These are phyloP conservation scores for Cheilosia variabilis DNA, from an alignment of 2,888 invertebrate species.

Conservation along the genomic window DNA sequence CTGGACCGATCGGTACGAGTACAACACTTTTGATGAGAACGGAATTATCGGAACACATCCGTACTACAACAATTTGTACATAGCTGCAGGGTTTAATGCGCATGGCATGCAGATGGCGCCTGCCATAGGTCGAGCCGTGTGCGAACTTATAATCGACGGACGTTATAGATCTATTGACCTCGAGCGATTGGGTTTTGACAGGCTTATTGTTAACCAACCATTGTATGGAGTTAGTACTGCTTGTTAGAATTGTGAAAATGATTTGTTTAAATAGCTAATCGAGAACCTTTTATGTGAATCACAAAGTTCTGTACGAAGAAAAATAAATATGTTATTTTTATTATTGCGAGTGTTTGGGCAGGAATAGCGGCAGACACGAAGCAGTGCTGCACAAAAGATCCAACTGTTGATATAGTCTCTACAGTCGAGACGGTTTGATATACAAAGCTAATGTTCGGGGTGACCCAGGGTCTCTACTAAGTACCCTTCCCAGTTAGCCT, in stretches of 20 bases:
- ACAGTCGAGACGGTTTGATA: too few relatives aligned
- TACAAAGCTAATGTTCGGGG: too few relatives aligned
- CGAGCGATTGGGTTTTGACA: slow-evolving; percentile 90
- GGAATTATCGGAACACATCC: slow-evolving; percentile 96
- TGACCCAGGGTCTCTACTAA: too few relatives aligned
- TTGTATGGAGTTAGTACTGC: slow-evolving; percentile 86
- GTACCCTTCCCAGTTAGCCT: too few relatives aligned
- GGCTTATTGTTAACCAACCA: slow-evolving; percentile 87
- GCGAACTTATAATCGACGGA: slow-evolving; percentile 92
- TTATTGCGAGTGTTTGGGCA: too few relatives aligned
- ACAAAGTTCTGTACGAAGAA: too few relatives aligned
- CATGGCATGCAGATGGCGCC: slow-evolving; percentile 96
- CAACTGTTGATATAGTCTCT: too few relatives aligned
- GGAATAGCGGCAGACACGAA: too few relatives aligned
- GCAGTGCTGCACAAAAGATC: too few relatives aligned
- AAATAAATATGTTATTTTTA: too few relatives aligned
- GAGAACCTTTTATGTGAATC: background rate
- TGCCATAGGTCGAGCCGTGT: slow-evolving; percentile 94
- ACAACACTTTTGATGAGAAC: slow-evolving; percentile 95
- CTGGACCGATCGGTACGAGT: slow-evolving; percentile 95
- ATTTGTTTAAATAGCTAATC: background rate
- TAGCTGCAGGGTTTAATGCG: slow-evolving; percentile 97
- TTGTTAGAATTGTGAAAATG: slow-evolving; percentile 68
- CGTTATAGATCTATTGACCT: slow-evolving; percentile 91
- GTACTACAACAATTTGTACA: slow-evolving; percentile 90